These are phyloP conservation scores for Hyposoter didymator DNA, from an alignment of 2,888 invertebrate genomes.

Conservation along the genomic window DNA sequence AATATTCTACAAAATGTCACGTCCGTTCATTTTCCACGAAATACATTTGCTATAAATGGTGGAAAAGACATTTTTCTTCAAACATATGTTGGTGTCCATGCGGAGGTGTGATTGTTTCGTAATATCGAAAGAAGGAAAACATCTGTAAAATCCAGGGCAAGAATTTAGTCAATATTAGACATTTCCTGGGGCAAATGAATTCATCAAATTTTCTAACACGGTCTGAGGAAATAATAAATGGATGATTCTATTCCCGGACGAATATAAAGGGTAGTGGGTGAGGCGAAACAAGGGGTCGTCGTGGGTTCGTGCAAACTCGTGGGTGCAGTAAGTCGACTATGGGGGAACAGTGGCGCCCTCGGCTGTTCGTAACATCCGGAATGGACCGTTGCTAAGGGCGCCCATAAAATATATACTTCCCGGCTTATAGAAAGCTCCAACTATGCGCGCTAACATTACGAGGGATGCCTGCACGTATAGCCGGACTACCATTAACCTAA, in stretches of 20 bases:
- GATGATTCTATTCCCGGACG: constrained; percentile 8
- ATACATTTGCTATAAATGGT: background rate
- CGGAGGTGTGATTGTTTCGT: background rate
- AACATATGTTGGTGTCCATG: background rate
- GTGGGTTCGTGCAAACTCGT: constrained; percentile 38
- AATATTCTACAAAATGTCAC: background rate
- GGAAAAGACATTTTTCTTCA: background rate
- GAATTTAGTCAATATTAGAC: background rate
- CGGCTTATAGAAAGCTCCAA: constrained; percentile 32
- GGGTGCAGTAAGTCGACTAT: constrained; percentile 39
- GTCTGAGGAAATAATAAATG: constrained; percentile 19
- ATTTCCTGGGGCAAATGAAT: background rate
- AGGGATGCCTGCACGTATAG: constrained; percentile 56
- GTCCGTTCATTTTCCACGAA: background rate
- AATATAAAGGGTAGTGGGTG: constrained; percentile 48
- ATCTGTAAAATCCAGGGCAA: background rate
- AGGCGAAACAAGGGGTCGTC: constrained; percentile 16
- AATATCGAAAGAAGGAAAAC: background rate
- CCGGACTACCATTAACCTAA: constrained; percentile 67
- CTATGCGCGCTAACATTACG: background rate
- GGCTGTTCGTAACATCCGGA: constrained; percentile 61
- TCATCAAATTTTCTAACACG: background rate
- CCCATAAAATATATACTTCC: constrained; percentile 1
- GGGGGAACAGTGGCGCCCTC: constrained; percentile 76
- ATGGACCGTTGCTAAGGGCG: constrained; percentile 74